Base-by-base conservation (phyloP, 1,140 invertebrate species). In the Drosophila neocordata region DNA sequence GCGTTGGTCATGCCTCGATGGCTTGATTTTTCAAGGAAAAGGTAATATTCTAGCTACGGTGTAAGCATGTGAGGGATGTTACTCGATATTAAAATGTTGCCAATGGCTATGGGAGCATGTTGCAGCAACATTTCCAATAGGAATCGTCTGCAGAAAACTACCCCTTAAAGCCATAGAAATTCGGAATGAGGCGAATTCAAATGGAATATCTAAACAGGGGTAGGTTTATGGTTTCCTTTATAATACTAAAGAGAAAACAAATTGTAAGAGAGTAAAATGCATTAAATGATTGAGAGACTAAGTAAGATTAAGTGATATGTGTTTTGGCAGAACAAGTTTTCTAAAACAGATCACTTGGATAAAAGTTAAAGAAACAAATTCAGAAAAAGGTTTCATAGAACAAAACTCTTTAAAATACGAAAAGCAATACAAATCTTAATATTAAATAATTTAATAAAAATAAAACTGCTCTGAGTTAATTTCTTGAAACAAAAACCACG, bases 1-100 rank as follows among this genome's bases (percentile, higher is more conserved):
- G 20, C 63, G 64, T 41, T 35, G 65, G 80, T 77, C 64, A 85
- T 72, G 77, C 69, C 72, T 65, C 64, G 70, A 55, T 73, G 62
- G 68, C 77, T 77, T 79, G 68, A 79, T 79, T 65, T 31, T 65
- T 52, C 37, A n/a, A 48, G 20, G 35, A 48, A 48, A 48, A 48
- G 41, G 41, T 18, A 18, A 48, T 48, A 48, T 9, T 18, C 41
- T 20, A 48, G 27, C 34, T 37, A 37, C 41, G 18, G 24, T 31
- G 48, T 41, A 58, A 70, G 35, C 8, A 38, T 13, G 37, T 73
- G 56, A 66, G 69, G 41, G 38, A 55, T 66, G 69, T 55, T 62
- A 60, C 57, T 34, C 62, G 24, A 57, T 67, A 67, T 67, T 74
- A 74, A 52, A 72, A 74, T 56, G 64, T 58, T 20, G 4, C 52